These are phyloP conservation scores for Larimichthys crocea DNA, from an alignment of 2,113 vertebrate species.

Conservation along the genomic window DNA sequence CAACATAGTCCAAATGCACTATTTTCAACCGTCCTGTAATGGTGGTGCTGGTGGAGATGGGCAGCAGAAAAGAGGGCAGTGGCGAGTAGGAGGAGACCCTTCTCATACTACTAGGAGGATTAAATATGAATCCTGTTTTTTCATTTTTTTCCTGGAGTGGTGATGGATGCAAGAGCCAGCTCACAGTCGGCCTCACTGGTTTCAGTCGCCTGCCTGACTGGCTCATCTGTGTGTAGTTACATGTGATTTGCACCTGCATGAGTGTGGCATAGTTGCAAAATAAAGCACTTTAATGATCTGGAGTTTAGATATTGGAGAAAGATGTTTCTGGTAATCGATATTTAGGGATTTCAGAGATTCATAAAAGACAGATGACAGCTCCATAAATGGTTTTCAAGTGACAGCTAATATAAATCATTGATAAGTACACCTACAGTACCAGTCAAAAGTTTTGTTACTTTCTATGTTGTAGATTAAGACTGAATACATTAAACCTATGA, in stretches of 20 bases:
- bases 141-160: slow-evolving; percentile 9
- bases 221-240: slow-evolving; percentile 26
- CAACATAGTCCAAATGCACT: slow-evolving; percentile 56
- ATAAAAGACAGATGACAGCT: not conserved
- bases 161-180: slow-evolving; percentile 25
- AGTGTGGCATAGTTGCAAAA: slow-evolving; percentile 10
- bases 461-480: too few relatives aligned
- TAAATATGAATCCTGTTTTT: slow-evolving; percentile 49
- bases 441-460: too few relatives aligned
- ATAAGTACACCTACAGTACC: too few relatives aligned
- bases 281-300: not conserved
- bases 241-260: slow-evolving; percentile 36
- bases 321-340: not conserved
- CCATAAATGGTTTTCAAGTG: not conserved
- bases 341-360: not conserved
- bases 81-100: slow-evolving; percentile 23
- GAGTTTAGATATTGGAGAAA: slow-evolving; percentile 1
- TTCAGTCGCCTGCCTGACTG: slow-evolving; percentile 45
- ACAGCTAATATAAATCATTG: not conserved
- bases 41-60: slow-evolving; percentile 29
- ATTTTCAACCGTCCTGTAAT: slow-evolving; percentile 61
- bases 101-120: slow-evolving; percentile 40
- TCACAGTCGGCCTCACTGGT: slow-evolving; percentile 47
- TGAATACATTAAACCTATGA: too few relatives aligned
- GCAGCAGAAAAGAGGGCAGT: slow-evolving; percentile 35